Conservation (phyloP, 2,113 vertebrate species). For the Tichodroma muraria region DNA sequence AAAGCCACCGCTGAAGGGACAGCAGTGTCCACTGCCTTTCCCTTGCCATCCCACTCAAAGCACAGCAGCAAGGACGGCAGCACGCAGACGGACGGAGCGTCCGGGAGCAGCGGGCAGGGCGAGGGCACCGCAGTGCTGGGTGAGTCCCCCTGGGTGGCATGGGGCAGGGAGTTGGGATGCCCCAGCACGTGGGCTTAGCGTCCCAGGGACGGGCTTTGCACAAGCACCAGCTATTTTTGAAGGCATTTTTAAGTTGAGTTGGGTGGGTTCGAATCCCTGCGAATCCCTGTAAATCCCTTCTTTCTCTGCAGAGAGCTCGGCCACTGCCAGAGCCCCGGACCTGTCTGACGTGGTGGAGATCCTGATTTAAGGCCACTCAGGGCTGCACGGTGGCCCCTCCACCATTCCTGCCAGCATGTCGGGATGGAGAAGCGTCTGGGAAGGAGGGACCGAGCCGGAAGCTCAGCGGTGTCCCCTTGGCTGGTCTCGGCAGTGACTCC, state of each 20-base stretch:
- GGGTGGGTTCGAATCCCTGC: not conserved
- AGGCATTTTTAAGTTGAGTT: not conserved
- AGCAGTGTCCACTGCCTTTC: not conserved
- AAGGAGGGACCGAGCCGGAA: not conserved
- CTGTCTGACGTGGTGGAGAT: conserved; percentile 78
- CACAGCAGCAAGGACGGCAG: conserved; percentile 77
- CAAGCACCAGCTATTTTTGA: not conserved
- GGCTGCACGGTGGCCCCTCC: accelerated
- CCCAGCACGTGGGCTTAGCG: accelerated
- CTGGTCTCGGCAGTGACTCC: accelerated
- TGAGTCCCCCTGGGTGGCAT: not conserved
- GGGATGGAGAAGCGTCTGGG: not conserved
- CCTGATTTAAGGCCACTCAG: conserved; percentile 62
- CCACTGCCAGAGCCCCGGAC: conserved; percentile 49
- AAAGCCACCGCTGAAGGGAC: conserved; percentile 71
- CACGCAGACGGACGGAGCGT: conserved; percentile 79
- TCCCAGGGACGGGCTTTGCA: not conserved
- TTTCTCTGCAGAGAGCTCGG: conserved; percentile 54
- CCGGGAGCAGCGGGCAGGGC: not conserved
- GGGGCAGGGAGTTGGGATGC: not conserved
- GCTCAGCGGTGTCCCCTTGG: accelerated
- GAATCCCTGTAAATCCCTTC: not conserved
- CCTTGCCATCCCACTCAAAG: conserved; percentile 60
- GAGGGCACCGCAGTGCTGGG: conserved; percentile 42
- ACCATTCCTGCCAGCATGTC: not conserved